A percentile compares a stretch with the other conserved stretches of the same genome.
Evolutionary conservation across 2,113 vertebrate genomes (phyloP).

Genomic region (Eulemur rufifrons): DNA sequence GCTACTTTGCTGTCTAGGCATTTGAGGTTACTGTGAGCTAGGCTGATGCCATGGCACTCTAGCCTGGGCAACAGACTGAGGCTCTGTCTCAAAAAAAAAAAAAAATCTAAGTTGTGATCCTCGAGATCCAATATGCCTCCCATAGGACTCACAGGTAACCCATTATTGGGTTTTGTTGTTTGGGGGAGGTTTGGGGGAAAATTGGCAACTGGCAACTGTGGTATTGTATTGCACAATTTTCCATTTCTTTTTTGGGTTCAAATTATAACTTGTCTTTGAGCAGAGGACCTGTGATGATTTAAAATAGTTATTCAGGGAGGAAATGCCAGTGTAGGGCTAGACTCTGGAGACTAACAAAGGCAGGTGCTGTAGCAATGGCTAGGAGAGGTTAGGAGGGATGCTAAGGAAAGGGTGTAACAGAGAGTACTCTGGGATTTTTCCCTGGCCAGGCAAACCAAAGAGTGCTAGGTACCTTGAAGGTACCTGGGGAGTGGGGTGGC

Average conservation of each 20-base stretch:
- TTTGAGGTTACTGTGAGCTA: no score
- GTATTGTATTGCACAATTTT: neutral
- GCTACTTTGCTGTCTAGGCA: no score
- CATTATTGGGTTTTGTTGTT: neutral
- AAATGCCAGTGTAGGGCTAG: neutral
- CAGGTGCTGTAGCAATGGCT: neutral
- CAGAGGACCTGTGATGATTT: conserved; percentile 9
- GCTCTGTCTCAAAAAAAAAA: no score
- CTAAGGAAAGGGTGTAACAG: neutral
- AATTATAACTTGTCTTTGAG: conserved; percentile 17
- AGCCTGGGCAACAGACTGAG: no score
- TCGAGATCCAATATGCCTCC: neutral
- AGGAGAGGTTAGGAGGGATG: neutral
- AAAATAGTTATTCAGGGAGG: neutral
- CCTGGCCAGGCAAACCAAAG: neutral
- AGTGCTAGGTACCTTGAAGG: neutral
- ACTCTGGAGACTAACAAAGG: neutral
- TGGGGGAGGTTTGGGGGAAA: neutral
- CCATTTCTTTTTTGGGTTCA: neutral
- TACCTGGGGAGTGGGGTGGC: neutral
- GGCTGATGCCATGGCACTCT: no score
- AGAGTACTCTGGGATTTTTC: neutral
- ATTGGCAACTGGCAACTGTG: neutral
- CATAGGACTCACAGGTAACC: neutral
- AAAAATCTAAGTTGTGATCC: neutral